Base-by-base conservation (phyloP, 1,140 invertebrate genomes). In the Trissolcus basalis region DNA sequence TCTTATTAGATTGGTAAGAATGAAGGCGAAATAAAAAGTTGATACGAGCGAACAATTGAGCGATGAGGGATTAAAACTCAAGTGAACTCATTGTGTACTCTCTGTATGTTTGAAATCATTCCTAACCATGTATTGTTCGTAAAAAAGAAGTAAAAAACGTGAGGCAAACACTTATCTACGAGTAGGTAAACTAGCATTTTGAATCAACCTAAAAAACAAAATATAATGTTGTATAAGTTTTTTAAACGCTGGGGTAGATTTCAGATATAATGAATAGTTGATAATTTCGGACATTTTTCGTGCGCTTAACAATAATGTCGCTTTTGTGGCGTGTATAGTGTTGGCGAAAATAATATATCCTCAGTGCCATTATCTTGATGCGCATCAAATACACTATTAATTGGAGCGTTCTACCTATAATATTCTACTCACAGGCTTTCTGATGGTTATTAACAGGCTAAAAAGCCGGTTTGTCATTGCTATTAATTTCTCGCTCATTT, bases 271-370 rank as follows among this genome's bases (percentile, higher is more conserved):
- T 27, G 6, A 27, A 27, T 27, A 27, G 19, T 27, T 3, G 43
- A 59, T 72, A 64, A 72, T 72, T 72, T 72, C 53, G 67, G 67
- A 61, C 58, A 71, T 63, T 48, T 32, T 61, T 39, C 36, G 9
- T 48, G 67, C 44, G 41, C 32, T 27, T 27, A 27, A 27, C 19
- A 27, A 27, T 27, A 27, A 27, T 27, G 60, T 56, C 61, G 60
- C 67, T 71, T 63, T 71, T 71, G 27, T 53, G 6, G 36, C 6
- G 19, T 33, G 54, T 48, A 36, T 44, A 43, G 19, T 48, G 16
- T 49, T 61, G 19, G 35, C 43, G 14, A 11, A 44, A 61, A 61
- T 61, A 70, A 70, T 70, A 61, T 61, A 70, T 61, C 35, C 61
- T 61, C 12, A 33, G 48, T 61, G 50, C 44, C 58, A 61, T 70